Percentiles rank a stretch among this genome's conserved stretches.
These are phyloP conservation scores for Pseudococcus longispinus DNA, from an alignment of 2,888 invertebrate species.

Conservation along the genomic window DNA sequence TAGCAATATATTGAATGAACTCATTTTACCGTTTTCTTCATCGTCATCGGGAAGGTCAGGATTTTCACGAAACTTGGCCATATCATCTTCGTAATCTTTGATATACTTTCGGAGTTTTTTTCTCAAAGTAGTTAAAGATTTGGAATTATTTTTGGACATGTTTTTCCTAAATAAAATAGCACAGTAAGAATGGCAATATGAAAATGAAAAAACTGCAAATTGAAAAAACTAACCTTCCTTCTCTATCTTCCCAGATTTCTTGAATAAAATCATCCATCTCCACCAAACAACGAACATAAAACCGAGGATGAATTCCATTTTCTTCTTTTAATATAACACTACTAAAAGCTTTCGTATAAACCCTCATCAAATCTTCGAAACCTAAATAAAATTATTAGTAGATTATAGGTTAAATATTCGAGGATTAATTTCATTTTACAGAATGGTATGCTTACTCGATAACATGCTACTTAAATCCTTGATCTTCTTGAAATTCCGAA, in stretches of 20 bases:
- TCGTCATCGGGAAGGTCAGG: constrained; percentile 86
- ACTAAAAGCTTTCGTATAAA: constrained; percentile 83
- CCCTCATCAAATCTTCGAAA: constrained; percentile 91
- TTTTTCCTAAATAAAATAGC: constrained; percentile 69
- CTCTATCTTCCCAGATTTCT: constrained; percentile 94
- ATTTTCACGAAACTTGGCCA: constrained; percentile 83
- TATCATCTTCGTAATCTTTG: constrained; percentile 89
- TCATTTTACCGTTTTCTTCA: constrained; percentile 67
- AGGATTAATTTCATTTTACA: background rate
- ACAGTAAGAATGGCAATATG: background rate
- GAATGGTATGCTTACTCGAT: constrained; percentile 69
- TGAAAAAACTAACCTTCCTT: constrained; percentile 67
- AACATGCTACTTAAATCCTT: constrained; percentile 96
- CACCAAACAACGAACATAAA: constrained; percentile 83
- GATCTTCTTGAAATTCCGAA: constrained; percentile 95
- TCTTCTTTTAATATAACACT: constrained; percentile 94
- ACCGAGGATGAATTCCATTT: constrained; percentile 88
- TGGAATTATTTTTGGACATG: constrained; percentile 91
- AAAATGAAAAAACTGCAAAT: background rate
- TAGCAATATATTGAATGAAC: background rate
- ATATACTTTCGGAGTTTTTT: constrained; percentile 95
- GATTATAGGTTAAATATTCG: background rate
- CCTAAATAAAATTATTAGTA: constrained; percentile 64
- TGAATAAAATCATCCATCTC: constrained; percentile 90
- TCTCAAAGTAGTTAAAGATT: constrained; percentile 89